A percentile compares a stretch with the other conserved stretches of the same genome.
Conservation (phyloP, 2,888 invertebrate species). For the Ferdinandea cuprea region DNA sequence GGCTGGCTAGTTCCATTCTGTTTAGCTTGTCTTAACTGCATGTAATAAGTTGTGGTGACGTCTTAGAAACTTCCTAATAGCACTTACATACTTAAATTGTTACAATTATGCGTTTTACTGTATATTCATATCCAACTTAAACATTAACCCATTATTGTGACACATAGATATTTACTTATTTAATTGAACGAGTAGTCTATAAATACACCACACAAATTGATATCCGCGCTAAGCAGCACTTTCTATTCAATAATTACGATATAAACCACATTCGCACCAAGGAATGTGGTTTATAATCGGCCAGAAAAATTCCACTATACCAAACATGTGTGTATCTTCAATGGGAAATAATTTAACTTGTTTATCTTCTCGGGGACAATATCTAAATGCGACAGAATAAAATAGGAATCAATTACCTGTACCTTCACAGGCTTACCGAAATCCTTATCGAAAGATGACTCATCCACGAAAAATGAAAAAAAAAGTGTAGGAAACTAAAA, state of each 20-base stretch:
- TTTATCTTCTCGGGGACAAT: constrained; percentile 22
- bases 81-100: no score
- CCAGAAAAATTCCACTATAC: constrained; percentile 40
- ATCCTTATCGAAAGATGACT: constrained; percentile 68
- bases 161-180: no score
- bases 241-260: constrained; percentile 36
- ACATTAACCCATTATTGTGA: no score
- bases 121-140: no score
- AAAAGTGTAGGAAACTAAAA: constrained; percentile 9
- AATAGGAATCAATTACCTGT: constrained; percentile 63
- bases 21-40: no score
- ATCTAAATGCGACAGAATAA: constrained; percentile 56
- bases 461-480: constrained; percentile 39
- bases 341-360: constrained; percentile 34
- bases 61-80: no score
- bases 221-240: constrained; percentile 29
- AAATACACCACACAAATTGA: not conserved
- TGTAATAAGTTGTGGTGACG: no score
- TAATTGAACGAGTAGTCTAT: constrained; percentile 13
- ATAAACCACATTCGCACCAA: constrained; percentile 54
- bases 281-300: constrained; percentile 61
- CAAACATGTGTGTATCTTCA: constrained; percentile 8
- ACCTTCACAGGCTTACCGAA: constrained; percentile 47
- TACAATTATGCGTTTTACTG: no score
- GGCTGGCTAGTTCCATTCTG: no score